Percentiles rank a stretch among this genome's conserved stretches.
Conservation (phyloP, 1,140 invertebrate genomes). For the Colletes latitarsis region DNA sequence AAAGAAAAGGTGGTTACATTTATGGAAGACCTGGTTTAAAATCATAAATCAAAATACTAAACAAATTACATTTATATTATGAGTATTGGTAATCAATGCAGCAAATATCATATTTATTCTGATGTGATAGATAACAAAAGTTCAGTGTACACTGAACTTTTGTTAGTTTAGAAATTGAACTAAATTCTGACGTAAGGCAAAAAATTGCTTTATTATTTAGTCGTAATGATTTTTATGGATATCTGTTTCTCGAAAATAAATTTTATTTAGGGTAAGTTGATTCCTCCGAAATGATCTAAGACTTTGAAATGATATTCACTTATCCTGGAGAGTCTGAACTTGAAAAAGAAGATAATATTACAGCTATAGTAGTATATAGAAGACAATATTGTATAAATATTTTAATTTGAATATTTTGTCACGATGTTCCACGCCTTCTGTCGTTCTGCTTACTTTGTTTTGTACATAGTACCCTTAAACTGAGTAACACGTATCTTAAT, state of each 20-base stretch:
- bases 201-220: no score
- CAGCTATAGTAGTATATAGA: background rate
- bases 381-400: background rate
- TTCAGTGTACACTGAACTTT: no score
- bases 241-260: background rate
- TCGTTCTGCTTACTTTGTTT: background rate
- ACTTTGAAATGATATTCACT: background rate
- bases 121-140: no score
- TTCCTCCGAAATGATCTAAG: background rate
- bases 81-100: no score
- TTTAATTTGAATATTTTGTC: slow-evolving; percentile 10
- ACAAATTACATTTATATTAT: no score
- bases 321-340: background rate
- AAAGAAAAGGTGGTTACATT: no score
- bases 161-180: no score
- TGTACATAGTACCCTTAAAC: background rate
- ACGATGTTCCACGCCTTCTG: background rate
- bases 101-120: no score
- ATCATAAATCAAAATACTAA: no score
- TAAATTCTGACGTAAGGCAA: no score
- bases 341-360: slow-evolving; percentile 7
- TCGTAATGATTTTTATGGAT: no score
- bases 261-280: background rate
- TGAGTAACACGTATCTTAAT: background rate
- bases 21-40: no score